These are phyloP conservation scores for Panonychus citri DNA, from an alignment of 1,140 invertebrate species.

Conservation along the genomic window DNA sequence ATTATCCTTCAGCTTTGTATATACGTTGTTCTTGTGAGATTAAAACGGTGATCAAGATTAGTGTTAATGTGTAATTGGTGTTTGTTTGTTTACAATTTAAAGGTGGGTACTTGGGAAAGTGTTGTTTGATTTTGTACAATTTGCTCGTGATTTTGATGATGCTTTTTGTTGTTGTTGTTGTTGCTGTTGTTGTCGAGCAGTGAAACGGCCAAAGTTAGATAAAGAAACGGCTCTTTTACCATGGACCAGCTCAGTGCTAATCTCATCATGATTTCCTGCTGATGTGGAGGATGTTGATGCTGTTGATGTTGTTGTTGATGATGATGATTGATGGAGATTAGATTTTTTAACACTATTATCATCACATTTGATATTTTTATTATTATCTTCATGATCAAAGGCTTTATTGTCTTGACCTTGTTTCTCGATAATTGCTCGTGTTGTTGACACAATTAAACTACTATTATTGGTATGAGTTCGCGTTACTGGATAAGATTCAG, in stretches of 20 bases:
- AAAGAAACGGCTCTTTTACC: constrained; percentile 14
- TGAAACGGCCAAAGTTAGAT: constrained; percentile 14
- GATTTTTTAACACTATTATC: background rate
- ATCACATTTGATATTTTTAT: background rate
- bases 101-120: background rate
- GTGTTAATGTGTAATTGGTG: too few relatives aligned
- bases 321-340: background rate
- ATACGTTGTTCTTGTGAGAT: too few relatives aligned
- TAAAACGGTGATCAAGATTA: too few relatives aligned
- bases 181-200: constrained; percentile 18
- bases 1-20: too few relatives aligned
- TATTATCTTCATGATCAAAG: background rate
- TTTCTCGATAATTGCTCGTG: background rate
- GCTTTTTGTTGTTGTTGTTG: background rate
- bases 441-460: background rate
- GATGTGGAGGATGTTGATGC: background rate
- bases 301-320: background rate
- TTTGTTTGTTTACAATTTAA: background rate
- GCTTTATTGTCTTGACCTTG: background rate
- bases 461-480: background rate
- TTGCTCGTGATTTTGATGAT: background rate
- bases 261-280: background rate
- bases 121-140: background rate
- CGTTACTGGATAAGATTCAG: background rate
- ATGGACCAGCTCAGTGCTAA: constrained; percentile 9